A percentile compares a stretch with the other conserved stretches of the same genome.
Conservation (phyloP, 2,888 invertebrate genomes). For the Polydrusus cervinus region DNA sequence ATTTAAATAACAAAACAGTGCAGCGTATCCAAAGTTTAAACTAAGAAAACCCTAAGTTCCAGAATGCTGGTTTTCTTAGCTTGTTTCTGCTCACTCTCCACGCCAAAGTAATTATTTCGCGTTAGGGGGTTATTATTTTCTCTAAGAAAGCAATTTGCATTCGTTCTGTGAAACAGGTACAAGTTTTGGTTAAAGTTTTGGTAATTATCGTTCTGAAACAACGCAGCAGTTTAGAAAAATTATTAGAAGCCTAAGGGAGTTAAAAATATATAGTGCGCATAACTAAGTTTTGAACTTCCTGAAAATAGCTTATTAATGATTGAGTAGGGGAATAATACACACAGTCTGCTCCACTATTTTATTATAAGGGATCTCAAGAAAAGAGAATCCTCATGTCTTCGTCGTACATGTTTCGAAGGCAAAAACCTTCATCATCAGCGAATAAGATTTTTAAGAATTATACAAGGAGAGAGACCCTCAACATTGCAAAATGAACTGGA, state of each 20-base stretch:
- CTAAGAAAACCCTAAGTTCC: slow-evolving; percentile 47
- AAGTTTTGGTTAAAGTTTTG: slow-evolving; percentile 52
- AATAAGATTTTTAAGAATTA: no score
- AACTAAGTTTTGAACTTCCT: slow-evolving; percentile 9
- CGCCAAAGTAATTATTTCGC: slow-evolving; percentile 54
- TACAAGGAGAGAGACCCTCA: no score
- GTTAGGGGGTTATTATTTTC: slow-evolving; percentile 56
- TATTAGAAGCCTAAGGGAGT: slow-evolving; percentile 26
- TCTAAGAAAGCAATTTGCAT: slow-evolving; percentile 56
- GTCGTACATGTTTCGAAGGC: no score
- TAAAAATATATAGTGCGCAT: slow-evolving; percentile 28
- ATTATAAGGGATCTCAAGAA: no score
- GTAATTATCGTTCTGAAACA: slow-evolving; percentile 50
- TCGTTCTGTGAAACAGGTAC: slow-evolving; percentile 48
- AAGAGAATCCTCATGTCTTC: no score
- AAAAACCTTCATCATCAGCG: no score
- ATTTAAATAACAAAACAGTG: slow-evolving; percentile 32
- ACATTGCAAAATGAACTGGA: no score
- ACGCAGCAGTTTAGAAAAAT: slow-evolving; percentile 43
- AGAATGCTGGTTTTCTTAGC: slow-evolving; percentile 44
- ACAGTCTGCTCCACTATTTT: no score
- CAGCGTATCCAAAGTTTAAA: slow-evolving; percentile 31
- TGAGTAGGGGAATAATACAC: no score
- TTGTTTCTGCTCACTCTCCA: slow-evolving; percentile 45
- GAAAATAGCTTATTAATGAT: slow-evolving; percentile 21